Base-by-base conservation (phyloP, 1,140 invertebrate genomes). In the Cotesia typhae region DNA sequence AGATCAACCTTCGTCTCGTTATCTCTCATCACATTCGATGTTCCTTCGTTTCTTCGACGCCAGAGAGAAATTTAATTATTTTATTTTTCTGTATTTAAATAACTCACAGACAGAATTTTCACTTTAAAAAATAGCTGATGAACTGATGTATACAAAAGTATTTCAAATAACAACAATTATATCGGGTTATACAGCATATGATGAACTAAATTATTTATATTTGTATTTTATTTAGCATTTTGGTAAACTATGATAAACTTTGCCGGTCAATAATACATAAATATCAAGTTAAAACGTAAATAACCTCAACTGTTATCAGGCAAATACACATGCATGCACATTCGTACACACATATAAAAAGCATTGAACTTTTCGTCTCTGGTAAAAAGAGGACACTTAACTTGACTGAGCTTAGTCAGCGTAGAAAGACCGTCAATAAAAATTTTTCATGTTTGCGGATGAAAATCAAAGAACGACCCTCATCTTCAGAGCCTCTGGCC, bases 381-480 rank as follows among this genome's bases (percentile, higher is more conserved):
- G 12, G 20, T n/a, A 51, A 65, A 65, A 65, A 37, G n/a, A 65
- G 63, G 41, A 65, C 63, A 65, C 10, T n/a, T 3, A 35, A 35
- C 7, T 28, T 1, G 28, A 28, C 28, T 28, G 28, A 28, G 28
- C 28, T 28, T 28, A 28, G 28, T 28, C 7, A 17, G 20, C 14
- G 51, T 4, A n/a, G 67, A 35, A 72, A 76, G 77, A 66, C 73
- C 76, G 77, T 81, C 81, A 81, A 81, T 80, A 81, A 77, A 74
- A 81, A 81, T 81, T 77, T 77, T 67, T 76, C 65, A 77, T 79
- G 78, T 76, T 80, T 77, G 81, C 76, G 74, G 76, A 79, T 75
- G 75, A 75, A 77, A 82, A 82, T 82, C 81, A 81, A 82, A 82
- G 81, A 77, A 67, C 61, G 47, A 65, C 38, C 63, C 41, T n/a